Conservation (phyloP, 2,888 invertebrate genomes). For the Enchytraeus crypticus region DNA sequence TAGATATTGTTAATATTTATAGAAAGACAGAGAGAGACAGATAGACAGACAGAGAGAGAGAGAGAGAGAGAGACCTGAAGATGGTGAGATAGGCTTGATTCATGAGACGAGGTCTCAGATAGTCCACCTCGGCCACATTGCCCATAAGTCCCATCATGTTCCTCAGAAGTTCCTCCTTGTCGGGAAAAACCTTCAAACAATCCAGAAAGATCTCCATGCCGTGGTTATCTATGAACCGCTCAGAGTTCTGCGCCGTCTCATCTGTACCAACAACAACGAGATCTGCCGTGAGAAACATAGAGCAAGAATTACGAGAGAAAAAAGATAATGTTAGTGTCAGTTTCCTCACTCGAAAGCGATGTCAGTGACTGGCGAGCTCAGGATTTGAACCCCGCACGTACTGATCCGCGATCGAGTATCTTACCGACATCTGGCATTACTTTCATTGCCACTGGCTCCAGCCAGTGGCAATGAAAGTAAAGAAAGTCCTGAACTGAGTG, state of each 20-base stretch:
- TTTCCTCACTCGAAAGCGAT: too few species aligned
- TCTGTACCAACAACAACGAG: slow-evolving; percentile 10
- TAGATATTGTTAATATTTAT: too few species aligned
- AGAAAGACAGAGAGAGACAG: too few species aligned
- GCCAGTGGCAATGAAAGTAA: neutral
- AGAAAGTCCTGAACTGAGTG: neutral
- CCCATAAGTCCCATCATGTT: slow-evolving; percentile 94
- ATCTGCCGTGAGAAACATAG: neutral
- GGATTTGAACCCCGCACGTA: too few species aligned
- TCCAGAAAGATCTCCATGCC: slow-evolving; percentile 84
- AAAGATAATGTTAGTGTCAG: too few species aligned
- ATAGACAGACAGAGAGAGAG: too few species aligned
- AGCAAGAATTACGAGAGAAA: neutral
- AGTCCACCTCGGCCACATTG: slow-evolving; percentile 87
- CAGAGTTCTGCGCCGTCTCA: slow-evolving; percentile 62
- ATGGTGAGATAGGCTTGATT: slow-evolving; percentile 71
- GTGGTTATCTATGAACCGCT: slow-evolving; percentile 72
- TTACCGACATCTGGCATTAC: too few species aligned
- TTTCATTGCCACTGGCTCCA: too few species aligned
- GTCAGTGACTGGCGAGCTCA: too few species aligned
- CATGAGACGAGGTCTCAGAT: slow-evolving; percentile 73
- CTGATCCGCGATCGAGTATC: too few species aligned
- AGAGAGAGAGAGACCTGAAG: too few species aligned
- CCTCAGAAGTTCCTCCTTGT: slow-evolving; percentile 77
- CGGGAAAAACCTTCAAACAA: slow-evolving; percentile 80